phyloP scores from a whole-genome alignment of 1,140 invertebrate species.

The Tenebrio molitor region DNA sequence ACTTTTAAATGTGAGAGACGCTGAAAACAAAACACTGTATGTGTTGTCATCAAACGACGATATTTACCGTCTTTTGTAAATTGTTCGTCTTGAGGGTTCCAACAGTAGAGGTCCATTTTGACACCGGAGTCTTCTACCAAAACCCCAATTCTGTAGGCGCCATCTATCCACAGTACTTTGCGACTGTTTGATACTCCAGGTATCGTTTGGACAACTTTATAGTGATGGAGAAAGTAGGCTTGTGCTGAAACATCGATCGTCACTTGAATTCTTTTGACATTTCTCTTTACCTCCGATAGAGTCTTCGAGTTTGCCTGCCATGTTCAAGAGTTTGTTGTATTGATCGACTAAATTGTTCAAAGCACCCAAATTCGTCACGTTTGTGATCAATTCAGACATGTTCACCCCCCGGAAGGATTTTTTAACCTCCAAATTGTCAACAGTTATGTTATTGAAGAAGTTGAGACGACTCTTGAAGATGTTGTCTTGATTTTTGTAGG shows the following conservation, averaged over 20 bases:
- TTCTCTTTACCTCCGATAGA: constrained; percentile 52
- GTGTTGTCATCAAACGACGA: neutral
- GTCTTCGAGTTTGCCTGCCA: constrained; percentile 51
- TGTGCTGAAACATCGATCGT: constrained; percentile 55
- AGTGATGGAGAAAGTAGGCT: constrained; percentile 59
- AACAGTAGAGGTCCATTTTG: constrained; percentile 51
- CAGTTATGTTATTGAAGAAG: constrained; percentile 55
- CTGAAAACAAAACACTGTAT: constrained; percentile 37
- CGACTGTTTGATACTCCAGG: constrained; percentile 34
- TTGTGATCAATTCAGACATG: constrained; percentile 54
- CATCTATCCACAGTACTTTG: constrained; percentile 28
- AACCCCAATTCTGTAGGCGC: constrained; percentile 29
- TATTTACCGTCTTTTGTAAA: constrained; percentile 42
- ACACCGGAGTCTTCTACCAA: constrained; percentile 25
- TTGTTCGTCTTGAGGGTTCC: constrained; percentile 43
- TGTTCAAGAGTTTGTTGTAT: constrained; percentile 56
- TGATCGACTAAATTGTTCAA: constrained; percentile 55
- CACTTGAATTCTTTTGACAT: constrained; percentile 18
- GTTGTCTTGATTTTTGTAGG: constrained; percentile 54
- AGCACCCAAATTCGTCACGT: constrained; percentile 54
- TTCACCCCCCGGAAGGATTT: constrained; percentile 57
- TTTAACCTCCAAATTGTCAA: constrained; percentile 58
- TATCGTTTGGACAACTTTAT: constrained; percentile 51
- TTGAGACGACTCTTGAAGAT: constrained; percentile 53
- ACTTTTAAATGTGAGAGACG: constrained; percentile 31